Conservation (phyloP, 2,888 invertebrate genomes). For the Rambutsinella grinnellia region DNA sequence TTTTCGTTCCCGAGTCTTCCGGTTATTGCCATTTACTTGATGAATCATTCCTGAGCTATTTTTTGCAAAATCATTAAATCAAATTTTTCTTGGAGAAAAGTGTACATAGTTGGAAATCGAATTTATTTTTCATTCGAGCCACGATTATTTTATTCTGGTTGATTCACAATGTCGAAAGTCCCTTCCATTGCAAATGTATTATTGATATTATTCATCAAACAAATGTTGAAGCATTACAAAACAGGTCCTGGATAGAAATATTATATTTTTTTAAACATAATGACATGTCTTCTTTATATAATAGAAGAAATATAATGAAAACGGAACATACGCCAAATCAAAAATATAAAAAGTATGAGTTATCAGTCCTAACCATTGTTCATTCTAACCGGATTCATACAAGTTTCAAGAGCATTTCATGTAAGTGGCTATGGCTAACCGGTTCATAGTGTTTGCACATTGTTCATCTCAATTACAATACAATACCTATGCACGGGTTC, state of each 20-base stretch:
- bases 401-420: not conserved
- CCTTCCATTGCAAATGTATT: too few relatives aligned
- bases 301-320: not conserved
- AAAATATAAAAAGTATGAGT: not conserved
- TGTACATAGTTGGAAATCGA: too few relatives aligned
- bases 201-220: slow-evolving; percentile 10
- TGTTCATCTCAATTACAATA: not conserved
- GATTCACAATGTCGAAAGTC: too few relatives aligned
- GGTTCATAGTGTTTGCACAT: not conserved
- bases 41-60: not conserved
- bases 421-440: not conserved
- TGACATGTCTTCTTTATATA: not conserved
- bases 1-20: not conserved
- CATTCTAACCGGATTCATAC: not conserved
- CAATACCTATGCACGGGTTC: not conserved
- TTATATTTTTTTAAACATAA: not conserved
- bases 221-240: slow-evolving; percentile 3
- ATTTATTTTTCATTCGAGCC: too few relatives aligned
- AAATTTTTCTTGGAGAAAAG: too few relatives aligned
- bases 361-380: not conserved
- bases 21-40: not conserved
- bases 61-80: not conserved
- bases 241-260: slow-evolving; percentile 31
- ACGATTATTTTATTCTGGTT: too few relatives aligned
- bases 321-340: too few relatives aligned